Conservation (phyloP, 2,888 invertebrate species). For the Cosmia trapezina region DNA sequence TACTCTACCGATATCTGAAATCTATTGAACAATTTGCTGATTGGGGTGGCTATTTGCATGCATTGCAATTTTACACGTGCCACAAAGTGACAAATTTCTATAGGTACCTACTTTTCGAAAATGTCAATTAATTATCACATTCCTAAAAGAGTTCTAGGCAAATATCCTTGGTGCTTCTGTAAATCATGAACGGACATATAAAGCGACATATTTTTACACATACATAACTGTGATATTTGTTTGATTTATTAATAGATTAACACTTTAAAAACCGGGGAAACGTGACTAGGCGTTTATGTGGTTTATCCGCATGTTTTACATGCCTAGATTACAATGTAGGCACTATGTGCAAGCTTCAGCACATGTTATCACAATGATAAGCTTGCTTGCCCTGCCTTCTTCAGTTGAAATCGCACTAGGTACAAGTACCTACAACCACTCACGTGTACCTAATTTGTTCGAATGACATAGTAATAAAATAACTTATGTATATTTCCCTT, state of each 20-base stretch:
- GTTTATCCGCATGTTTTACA: neutral
- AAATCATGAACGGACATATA: conserved; percentile 10
- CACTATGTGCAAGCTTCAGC: conserved; percentile 23
- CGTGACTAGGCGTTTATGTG: conserved; percentile 10
- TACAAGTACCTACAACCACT: neutral
- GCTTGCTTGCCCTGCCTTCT: conserved; percentile 4
- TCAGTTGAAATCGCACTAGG: conserved; percentile 3
- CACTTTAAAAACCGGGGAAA: conserved; percentile 13
- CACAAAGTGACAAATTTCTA: neutral
- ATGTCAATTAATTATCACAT: neutral
- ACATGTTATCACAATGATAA: conserved; percentile 26
- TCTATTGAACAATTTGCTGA: neutral
- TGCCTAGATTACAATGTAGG: conserved; percentile 14
- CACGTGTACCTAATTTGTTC: conserved; percentile 4
- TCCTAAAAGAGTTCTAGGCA: neutral
- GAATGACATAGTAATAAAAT: neutral
- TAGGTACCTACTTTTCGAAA: neutral
- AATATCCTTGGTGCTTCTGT: conserved; percentile 21
- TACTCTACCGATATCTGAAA: neutral
- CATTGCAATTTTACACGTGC: neutral
- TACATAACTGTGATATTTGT: conserved; percentile 23
- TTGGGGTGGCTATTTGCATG: too few relatives aligned
- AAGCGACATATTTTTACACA: conserved; percentile 34
- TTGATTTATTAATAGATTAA: conserved; percentile 9
- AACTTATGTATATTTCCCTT: too few relatives aligned